phyloP scores from a whole-genome alignment of 2,888 invertebrate genomes.

The Hemithea aestivaria region DNA sequence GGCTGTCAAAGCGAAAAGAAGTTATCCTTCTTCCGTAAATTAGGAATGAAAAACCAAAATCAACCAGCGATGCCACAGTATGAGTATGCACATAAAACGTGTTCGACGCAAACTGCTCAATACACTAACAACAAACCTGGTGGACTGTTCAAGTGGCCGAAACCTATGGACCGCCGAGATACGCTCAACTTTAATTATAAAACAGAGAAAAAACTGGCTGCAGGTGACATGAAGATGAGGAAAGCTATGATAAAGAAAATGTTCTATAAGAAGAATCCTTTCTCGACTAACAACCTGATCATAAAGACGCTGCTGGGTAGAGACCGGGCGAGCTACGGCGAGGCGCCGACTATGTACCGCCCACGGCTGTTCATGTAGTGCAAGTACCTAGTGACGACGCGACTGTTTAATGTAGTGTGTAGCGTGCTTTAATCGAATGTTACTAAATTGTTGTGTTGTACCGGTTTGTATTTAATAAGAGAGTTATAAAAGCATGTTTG shows the following conservation, averaged over 20 bases:
- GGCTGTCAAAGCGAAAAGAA: constrained; percentile 65
- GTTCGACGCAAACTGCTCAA: constrained; percentile 36
- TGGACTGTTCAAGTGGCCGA: constrained; percentile 50
- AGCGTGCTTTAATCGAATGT: constrained; percentile 16
- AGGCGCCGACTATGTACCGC: constrained; percentile 41
- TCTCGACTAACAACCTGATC: constrained; percentile 59
- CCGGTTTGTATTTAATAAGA: constrained; percentile 13
- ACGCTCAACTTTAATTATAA: constrained; percentile 43
- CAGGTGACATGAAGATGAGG: constrained; percentile 53
- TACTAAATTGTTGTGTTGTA: constrained; percentile 29
- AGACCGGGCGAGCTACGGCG: constrained; percentile 54
- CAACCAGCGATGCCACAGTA: constrained; percentile 21
- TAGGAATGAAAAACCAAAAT: constrained; percentile 43
- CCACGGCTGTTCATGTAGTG: constrained; percentile 54
- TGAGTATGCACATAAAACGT: constrained; percentile 29
- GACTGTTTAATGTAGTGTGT: too few relatives aligned
- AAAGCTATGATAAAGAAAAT: constrained; percentile 59
- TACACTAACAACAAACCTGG: constrained; percentile 27
- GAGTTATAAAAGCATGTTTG: constrained; percentile 7
- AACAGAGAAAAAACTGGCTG: constrained; percentile 48
- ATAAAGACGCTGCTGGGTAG: constrained; percentile 58
- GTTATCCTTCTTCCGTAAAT: constrained; percentile 51
- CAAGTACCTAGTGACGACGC: too few relatives aligned
- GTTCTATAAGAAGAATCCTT: constrained; percentile 63
- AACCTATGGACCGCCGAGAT: constrained; percentile 32